phyloP scores from a whole-genome alignment of 2,888 invertebrate genomes.

The Abrostola tripartita region DNA sequence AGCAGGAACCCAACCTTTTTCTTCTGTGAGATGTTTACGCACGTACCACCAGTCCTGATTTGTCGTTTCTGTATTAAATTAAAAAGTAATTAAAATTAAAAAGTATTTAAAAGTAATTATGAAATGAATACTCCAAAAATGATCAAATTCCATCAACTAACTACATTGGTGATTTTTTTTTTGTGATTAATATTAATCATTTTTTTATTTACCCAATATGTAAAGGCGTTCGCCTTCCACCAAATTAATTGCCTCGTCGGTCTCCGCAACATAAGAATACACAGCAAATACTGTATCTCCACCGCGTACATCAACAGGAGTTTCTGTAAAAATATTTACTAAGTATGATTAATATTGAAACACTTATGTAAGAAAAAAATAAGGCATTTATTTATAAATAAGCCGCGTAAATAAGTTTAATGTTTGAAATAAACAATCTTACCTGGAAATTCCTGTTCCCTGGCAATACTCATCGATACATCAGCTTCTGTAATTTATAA shows the following conservation, averaged over 20 bases:
- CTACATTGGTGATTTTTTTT: too few relatives aligned
- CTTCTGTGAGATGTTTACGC: conserved; percentile 95
- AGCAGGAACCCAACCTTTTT: conserved; percentile 98
- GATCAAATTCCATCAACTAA: too few relatives aligned
- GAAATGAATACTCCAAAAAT: too few relatives aligned
- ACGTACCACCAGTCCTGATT: conserved; percentile 98
- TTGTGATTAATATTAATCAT: conserved; percentile 6
- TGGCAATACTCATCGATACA: conserved; percentile 91
- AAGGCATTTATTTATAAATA: not conserved
- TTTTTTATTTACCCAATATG: conserved; percentile 89
- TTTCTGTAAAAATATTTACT: conserved; percentile 66
- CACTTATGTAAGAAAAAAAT: not conserved
- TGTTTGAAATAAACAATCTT: conserved; percentile 58
- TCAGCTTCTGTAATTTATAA: conserved; percentile 88
- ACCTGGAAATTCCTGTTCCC: conserved; percentile 90
- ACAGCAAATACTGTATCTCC: conserved; percentile 95
- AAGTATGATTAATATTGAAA: not conserved
- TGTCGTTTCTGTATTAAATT: conserved; percentile 91
- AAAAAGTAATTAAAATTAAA: too few relatives aligned
- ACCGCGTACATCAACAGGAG: conserved; percentile 88
- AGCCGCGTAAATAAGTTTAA: not conserved
- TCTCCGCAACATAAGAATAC: conserved; percentile 95
- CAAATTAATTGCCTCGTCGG: conserved; percentile 95
- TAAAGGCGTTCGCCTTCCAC: conserved; percentile 97
- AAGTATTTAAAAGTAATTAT: conserved; percentile 8